Base-by-base conservation (phyloP, 2,797 vertebrate genomes). In the Epinephelus awoara region DNA sequence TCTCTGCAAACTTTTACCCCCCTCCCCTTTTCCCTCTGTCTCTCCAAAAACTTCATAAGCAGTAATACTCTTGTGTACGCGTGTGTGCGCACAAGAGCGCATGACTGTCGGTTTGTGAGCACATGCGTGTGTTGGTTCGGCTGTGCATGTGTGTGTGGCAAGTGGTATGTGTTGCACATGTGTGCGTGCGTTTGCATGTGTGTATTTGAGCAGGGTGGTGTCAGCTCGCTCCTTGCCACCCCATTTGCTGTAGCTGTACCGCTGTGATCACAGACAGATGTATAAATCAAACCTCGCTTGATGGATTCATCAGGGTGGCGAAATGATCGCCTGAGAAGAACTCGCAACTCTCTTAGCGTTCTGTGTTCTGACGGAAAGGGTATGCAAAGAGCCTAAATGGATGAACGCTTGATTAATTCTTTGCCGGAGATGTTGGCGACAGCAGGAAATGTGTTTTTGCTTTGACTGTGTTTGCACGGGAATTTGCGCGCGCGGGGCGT, bases 361-460 rank as follows among this genome's bases (percentile, higher is more conserved):
- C 89, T 96, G 96, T 95, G 95, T 96, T 96, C 97, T 97, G 98
- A 97, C 97, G 94, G 97, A 98, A 95, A 99, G 98, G 98, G 97
- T 98, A 99, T 98, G 98, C 97, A 99, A 99, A 99, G 97, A 99
- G 97, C 97, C 96, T 98, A 96, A 97, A 99, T 99, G 98, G 97
- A 97, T 99, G 98, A 99, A 99, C 97, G 98, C 97, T 98, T 99
- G 98, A 99, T 99, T 99, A 97, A 99, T 99, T 98, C 94, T 97
- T 93, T 97, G 95, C 96, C 96, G 95, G 97, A 97, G 96, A 97
- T 96, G 96, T 97, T 97, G 96, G 97, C 97, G 97, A 98, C 98
- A 98, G 97, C 97, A 97, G 97, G 97, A 98, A 99, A 97, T 98
- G 96, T 97, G 96, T 94, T 98, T 98, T 96, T 97, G 95, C 93